Percentiles rank a stretch among this genome's conserved stretches.
Evolutionary conservation across 2,797 vertebrate species (phyloP).

Genomic region (Babyrousa celebensis): DNA sequence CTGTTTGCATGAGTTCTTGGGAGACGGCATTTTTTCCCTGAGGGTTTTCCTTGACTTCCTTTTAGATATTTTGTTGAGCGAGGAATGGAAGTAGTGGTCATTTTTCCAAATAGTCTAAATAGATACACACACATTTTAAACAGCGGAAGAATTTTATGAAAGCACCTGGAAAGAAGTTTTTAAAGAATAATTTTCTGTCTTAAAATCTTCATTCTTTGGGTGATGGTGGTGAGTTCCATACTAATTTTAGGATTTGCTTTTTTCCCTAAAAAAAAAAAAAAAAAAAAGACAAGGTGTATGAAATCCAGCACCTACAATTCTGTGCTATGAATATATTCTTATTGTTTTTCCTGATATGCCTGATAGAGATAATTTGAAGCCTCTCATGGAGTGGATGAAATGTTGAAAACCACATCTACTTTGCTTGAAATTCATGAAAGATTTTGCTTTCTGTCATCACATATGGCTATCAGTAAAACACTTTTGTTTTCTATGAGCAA

Average conservation of each 20-base stretch:
- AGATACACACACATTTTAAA: slow-evolving; percentile 51
- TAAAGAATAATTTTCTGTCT: slow-evolving; percentile 68
- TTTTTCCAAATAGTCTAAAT: slow-evolving; percentile 50
- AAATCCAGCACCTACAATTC: slow-evolving; percentile 62
- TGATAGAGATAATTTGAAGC: slow-evolving; percentile 48
- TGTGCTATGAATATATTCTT: slow-evolving; percentile 47
- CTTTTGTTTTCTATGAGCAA: slow-evolving; percentile 68
- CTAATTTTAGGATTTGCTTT: slow-evolving; percentile 62
- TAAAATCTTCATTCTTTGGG: slow-evolving; percentile 30
- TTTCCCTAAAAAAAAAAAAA: slow-evolving; percentile 16
- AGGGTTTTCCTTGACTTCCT: slow-evolving; percentile 75
- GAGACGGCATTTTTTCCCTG: slow-evolving; percentile 70
- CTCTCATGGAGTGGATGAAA: neutral
- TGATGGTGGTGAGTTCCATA: slow-evolving; percentile 43
- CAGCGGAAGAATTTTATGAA: slow-evolving; percentile 66
- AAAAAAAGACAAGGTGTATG: neutral
- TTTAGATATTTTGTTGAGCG: slow-evolving; percentile 63
- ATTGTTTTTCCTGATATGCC: slow-evolving; percentile 55
- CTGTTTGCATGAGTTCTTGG: slow-evolving; percentile 69
- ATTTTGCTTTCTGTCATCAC: slow-evolving; percentile 63
- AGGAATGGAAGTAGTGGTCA: slow-evolving; percentile 47
- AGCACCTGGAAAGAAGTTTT: neutral
- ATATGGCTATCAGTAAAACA: slow-evolving; percentile 42
- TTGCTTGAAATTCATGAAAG: slow-evolving; percentile 67
- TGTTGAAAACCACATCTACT: slow-evolving; percentile 22